phyloP scores from a whole-genome alignment of 2,888 invertebrate genomes.

The Pegoplata infirma region DNA sequence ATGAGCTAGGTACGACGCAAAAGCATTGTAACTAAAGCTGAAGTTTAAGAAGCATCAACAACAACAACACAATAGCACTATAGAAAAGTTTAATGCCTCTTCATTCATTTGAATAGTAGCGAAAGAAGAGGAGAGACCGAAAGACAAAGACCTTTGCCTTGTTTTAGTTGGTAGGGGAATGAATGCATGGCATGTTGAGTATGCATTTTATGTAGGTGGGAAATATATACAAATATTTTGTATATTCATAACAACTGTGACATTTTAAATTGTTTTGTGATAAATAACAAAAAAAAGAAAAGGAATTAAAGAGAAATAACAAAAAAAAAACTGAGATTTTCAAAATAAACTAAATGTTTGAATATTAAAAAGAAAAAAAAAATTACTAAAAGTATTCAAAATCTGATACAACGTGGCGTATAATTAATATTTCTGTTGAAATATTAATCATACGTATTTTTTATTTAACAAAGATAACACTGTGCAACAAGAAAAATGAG shows the following conservation, averaged over 20 bases:
- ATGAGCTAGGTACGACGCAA: background rate
- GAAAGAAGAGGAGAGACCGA: background rate
- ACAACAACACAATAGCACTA: background rate
- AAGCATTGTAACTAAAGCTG: background rate
- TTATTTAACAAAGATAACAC: too few relatives aligned
- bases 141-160: constrained; percentile 39
- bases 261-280: constrained; percentile 43
- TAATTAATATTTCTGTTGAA: too few relatives aligned
- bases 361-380: too few relatives aligned
- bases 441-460: too few relatives aligned
- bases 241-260: constrained; percentile 6
- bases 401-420: too few relatives aligned
- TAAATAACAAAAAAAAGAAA: background rate
- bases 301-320: too few relatives aligned
- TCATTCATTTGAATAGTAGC: background rate
- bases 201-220: constrained; percentile 22
- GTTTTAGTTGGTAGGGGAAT: background rate
- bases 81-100: background rate
- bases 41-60: background rate
- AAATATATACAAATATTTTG: constrained; percentile 25
- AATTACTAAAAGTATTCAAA: too few relatives aligned
- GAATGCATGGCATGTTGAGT: background rate
- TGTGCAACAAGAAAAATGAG: too few relatives aligned
- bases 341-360: too few relatives aligned
- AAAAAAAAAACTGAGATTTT: background rate